These are phyloP conservation scores for Crotophaga sulcirostris DNA, from an alignment of 2,113 vertebrate genomes.

Conservation along the genomic window DNA sequence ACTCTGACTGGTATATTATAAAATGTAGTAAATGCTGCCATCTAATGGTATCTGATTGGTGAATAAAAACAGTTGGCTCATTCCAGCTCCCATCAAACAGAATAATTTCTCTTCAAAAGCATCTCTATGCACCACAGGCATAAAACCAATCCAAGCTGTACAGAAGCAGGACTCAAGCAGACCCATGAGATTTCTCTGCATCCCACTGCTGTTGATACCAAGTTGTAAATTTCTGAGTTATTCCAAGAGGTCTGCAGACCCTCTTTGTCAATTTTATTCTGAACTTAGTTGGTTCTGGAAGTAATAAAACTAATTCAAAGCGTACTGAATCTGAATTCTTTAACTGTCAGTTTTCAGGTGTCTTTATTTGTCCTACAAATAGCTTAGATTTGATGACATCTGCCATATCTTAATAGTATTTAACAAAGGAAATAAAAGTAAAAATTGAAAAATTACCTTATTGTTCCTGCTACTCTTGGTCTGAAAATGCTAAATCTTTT, in stretches of 20 bases:
- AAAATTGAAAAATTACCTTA: not conserved
- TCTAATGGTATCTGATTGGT: not conserved
- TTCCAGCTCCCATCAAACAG: not conserved
- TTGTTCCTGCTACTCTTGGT: not conserved
- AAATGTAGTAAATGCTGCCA: conserved; percentile 49
- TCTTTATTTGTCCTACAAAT: not conserved
- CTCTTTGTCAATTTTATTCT: not conserved
- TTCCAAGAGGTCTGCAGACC: not conserved
- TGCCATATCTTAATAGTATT: not conserved
- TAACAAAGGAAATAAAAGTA: not conserved
- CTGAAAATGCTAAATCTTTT: not conserved
- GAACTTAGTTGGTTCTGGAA: not conserved
- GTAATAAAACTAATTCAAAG: not conserved
- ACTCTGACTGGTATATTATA: not conserved
- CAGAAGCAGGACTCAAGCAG: not conserved
- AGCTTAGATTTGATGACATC: not conserved
- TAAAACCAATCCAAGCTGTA: not conserved
- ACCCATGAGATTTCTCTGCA: not conserved
- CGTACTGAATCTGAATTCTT: rapidly evolving
- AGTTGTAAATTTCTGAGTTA: too few species aligned
- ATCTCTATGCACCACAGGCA: not conserved
- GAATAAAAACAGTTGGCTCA: not conserved
- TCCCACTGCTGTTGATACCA: not conserved
- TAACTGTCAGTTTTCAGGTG: not conserved
- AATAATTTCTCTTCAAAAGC: not conserved